A percentile compares a stretch with the other conserved stretches of the same genome.
Evolutionary conservation across 2,888 invertebrate species (phyloP).

Genomic region (Agriopis aurantiaria): DNA sequence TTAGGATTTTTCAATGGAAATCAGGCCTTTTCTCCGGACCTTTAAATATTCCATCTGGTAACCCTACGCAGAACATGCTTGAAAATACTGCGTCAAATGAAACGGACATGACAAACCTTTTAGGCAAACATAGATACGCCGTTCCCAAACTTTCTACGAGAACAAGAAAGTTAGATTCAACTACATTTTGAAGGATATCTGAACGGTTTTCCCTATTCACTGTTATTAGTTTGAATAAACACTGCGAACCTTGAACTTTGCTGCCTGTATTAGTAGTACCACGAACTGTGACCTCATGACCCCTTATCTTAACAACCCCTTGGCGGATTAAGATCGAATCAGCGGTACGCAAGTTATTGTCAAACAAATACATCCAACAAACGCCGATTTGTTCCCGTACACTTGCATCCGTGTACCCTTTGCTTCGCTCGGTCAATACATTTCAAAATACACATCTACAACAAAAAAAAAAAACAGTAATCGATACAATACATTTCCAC

Average conservation of each 20-base stretch:
- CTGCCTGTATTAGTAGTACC: background rate
- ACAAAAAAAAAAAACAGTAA: too few species aligned
- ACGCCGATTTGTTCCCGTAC: too few species aligned
- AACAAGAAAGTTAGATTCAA: slow-evolving; percentile 13
- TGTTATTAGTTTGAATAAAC: background rate
- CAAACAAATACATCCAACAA: too few species aligned
- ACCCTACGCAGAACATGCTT: slow-evolving; percentile 40
- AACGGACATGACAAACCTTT: slow-evolving; percentile 59
- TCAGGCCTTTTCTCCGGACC: too few species aligned
- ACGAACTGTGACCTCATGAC: background rate
- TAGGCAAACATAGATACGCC: slow-evolving; percentile 37
- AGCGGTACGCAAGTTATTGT: too few species aligned
- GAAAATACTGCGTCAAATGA: slow-evolving; percentile 16
- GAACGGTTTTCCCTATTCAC: background rate
- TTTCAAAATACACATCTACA: too few species aligned
- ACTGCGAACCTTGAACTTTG: background rate
- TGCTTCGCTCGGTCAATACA: too few species aligned
- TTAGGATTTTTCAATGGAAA: too few species aligned
- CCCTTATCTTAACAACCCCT: too few species aligned
- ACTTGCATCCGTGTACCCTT: too few species aligned
- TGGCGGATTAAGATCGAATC: background rate
- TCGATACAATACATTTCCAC: too few species aligned
- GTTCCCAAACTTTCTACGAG: slow-evolving; percentile 19
- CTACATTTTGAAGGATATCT: background rate
- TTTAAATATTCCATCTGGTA: too few species aligned